A percentile compares a stretch with the other conserved stretches of the same genome.
Evolutionary conservation across 2,113 vertebrate genomes (phyloP).

Genomic region (Lagopus leucura): DNA sequence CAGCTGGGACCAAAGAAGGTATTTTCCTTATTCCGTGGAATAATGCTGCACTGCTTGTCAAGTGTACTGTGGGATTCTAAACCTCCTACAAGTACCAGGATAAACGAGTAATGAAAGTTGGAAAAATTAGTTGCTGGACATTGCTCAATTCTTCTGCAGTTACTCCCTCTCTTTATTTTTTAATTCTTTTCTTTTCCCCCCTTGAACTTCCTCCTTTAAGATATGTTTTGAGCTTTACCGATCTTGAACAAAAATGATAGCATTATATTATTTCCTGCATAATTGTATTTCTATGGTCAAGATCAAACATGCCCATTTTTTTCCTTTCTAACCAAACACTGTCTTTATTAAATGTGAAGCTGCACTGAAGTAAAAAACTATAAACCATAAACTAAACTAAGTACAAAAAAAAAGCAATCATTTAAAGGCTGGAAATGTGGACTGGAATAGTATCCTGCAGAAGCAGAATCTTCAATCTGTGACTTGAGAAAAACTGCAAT

Average conservation of each 20-base stretch:
- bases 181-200: background rate
- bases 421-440: background rate
- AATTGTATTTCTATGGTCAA: background rate
- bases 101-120: background rate
- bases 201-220: background rate
- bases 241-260: background rate
- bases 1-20: conserved; percentile 33
- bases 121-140: background rate
- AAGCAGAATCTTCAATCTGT: background rate
- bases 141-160: background rate
- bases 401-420: background rate
- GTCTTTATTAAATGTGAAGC: background rate
- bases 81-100: background rate
- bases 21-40: conserved; percentile 3
- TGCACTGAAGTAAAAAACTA: background rate
- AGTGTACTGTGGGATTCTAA: background rate
- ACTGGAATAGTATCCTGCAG: background rate
- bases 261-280: background rate
- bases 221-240: background rate
- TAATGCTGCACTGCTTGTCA: background rate
- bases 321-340: background rate
- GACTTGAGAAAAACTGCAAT: background rate
- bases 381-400: background rate
- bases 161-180: background rate
- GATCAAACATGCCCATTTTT: background rate